Base-by-base conservation (phyloP, 2,888 invertebrate genomes). In the Dryobota labecula region DNA sequence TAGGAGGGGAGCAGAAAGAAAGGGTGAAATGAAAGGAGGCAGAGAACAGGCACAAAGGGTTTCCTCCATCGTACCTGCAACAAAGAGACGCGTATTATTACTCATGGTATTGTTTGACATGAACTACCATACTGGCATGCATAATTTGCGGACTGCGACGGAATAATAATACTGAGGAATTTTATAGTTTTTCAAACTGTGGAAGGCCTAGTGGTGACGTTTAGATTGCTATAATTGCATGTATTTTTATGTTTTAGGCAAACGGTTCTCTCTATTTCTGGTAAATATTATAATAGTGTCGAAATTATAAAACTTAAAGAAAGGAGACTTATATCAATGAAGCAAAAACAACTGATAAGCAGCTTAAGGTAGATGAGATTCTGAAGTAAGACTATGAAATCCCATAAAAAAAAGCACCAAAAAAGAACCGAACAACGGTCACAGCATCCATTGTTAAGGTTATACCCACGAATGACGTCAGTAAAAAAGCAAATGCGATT, bases 21-120 rank as follows among this genome's bases (percentile, higher is more conserved):
- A 80, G 77, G 76, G 82, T 78, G 76, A 76, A 77, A 83, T 83
- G 85, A 80, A 81, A 77, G 73, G 76, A 81, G 33, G 70, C 69
- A 86, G 82, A 84, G 76, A 78, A 72, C 70, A 83, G 74, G 82
- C 86, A 90, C 90, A 90, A 91, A 91, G 86, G 79, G 84, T 85
- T 91, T 89, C 90, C 90, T 90, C 87, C 87, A 78, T 82, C 86
- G 90, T 94, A 94, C 94, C 94, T 94, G 94, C 61, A 94, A 94
- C 93, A 94, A 94, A 92, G 85, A 90, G 70, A 86, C 69, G 60
- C 43, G 76, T 80, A 85, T 89, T 89, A 90, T 90, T 91, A 90
- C 83, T 87, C 84, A 85, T 63, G 71, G 82, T 76, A 83, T 86
- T 82, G 84, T 87, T 84, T 71, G 73, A 79, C 79, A 84, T 64